phyloP scores from a whole-genome alignment of 2,888 invertebrate species.

The Erannis defoliaria region DNA sequence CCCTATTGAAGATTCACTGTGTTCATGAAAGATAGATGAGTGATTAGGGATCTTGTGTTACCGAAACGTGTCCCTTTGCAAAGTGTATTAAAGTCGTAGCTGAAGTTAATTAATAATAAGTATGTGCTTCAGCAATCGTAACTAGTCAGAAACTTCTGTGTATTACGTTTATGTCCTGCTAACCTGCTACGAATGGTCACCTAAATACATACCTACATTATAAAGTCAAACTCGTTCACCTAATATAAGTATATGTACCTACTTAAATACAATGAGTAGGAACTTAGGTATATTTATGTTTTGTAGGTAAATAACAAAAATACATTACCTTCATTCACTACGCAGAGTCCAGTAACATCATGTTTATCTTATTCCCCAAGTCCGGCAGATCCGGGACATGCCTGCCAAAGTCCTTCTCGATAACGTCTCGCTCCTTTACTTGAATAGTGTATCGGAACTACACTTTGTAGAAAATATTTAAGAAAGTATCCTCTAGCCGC shows the following conservation, averaged over 20 bases:
- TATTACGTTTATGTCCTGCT: no score
- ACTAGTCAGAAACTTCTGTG: no score
- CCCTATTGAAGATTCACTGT: constrained; percentile 36
- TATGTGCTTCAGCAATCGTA: no score
- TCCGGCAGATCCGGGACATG: constrained; percentile 81
- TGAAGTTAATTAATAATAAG: neutral
- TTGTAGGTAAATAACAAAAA: no score
- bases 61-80: constrained; percentile 34
- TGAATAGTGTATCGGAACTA: constrained; percentile 71
- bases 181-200: no score
- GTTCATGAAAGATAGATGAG: constrained; percentile 38
- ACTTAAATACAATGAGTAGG: no score
- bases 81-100: constrained; percentile 4
- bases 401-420: constrained; percentile 77
- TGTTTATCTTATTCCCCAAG: constrained; percentile 81
- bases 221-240: no score
- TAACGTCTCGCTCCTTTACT: constrained; percentile 67
- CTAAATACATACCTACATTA: no score
- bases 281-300: no score
- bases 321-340: no score
- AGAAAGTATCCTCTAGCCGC: constrained; percentile 72
- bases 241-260: no score
- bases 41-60: constrained; percentile 37
- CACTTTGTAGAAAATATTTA: constrained; percentile 61
- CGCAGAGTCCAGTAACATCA: no score